Evolutionary conservation across 2,888 invertebrate genomes (phyloP), one percentile per base, ranked within the genome.

Genomic region (Phragmatobia fuliginosa): DNA sequence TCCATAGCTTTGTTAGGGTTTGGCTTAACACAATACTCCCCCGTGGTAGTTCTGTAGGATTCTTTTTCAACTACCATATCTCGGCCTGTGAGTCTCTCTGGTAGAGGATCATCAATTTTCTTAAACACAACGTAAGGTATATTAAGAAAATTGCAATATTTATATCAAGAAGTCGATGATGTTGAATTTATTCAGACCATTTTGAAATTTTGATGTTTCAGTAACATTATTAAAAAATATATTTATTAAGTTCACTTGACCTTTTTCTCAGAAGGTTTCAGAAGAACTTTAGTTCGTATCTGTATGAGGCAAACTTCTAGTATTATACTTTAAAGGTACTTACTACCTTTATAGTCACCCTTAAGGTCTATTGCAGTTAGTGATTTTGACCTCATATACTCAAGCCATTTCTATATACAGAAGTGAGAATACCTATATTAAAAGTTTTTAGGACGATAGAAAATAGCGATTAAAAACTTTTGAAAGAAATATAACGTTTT

Each of bases 1-100:
- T 95, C 95, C 93, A 92, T 94, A 0, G 94, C 94, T 68, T 94
- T 94, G 75, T 94, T 94, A 1, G 94, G 94, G 73, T 95, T 95
- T 0, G 94, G 93, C 58, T 94, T 94, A 8, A 93, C 92, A 73
- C 93, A 90, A 76, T 94, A 95, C 70, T 91, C 94, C 0, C 94
- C 93, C 0, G 89, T 87, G 0, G 94, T 94, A 0, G 94, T 94
- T 71, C 84, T 89, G 77, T 92, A 94, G 0, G 92, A 91, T 71
- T 94, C 94, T 74, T 93, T 91, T 62, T 90, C 92, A 0, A 93
- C 91, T 33, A 94, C 93, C 94, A 93, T 94, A 73, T 94, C 94
- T 1, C 94, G 88, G 0, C 94, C 94, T 2, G 88, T 89, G 2
- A 94, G 87, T 0, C 91, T 84, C 11, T 85, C 88, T 0, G 95